phyloP scores from a whole-genome alignment of 2,888 invertebrate genomes.

The Shargacucullia verbasci region DNA sequence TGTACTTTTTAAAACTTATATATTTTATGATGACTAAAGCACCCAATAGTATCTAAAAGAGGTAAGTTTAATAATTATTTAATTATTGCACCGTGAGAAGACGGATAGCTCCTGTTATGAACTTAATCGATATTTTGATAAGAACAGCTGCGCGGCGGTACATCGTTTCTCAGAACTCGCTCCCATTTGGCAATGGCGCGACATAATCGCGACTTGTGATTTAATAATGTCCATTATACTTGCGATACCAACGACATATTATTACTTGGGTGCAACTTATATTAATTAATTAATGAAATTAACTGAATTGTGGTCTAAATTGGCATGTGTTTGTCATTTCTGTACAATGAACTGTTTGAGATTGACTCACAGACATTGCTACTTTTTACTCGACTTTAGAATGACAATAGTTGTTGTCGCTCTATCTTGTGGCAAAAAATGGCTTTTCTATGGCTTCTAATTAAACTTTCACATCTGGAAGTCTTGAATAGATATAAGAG shows the following conservation, averaged over 20 bases:
- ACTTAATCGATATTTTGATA: slow-evolving; percentile 40
- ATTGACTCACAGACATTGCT: too few relatives aligned
- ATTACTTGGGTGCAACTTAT: slow-evolving; percentile 40
- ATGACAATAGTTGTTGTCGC: too few relatives aligned
- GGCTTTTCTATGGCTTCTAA: too few relatives aligned
- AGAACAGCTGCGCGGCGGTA: slow-evolving; percentile 48
- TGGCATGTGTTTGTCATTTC: too few relatives aligned
- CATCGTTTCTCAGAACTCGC: slow-evolving; percentile 51
- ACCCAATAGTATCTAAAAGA: not conserved
- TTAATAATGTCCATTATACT: slow-evolving; percentile 39
- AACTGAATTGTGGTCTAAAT: slow-evolving; percentile 33
- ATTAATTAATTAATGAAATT: slow-evolving; percentile 43
- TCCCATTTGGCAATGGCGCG: slow-evolving; percentile 53
- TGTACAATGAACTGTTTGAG: slow-evolving; percentile 20
- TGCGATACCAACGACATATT: slow-evolving; percentile 42
- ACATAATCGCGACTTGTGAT: slow-evolving; percentile 38
- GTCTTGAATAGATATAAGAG: too few relatives aligned
- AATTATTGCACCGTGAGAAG: slow-evolving; percentile 16
- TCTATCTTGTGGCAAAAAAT: too few relatives aligned
- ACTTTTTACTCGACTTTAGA: too few relatives aligned
- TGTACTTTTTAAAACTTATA: too few relatives aligned
- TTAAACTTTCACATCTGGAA: too few relatives aligned
- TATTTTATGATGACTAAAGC: too few relatives aligned
- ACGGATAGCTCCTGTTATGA: slow-evolving; percentile 17
- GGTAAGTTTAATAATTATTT: slow-evolving; percentile 20